Conservation (phyloP, 2,797 vertebrate genomes). For the Mallotus villosus region DNA sequence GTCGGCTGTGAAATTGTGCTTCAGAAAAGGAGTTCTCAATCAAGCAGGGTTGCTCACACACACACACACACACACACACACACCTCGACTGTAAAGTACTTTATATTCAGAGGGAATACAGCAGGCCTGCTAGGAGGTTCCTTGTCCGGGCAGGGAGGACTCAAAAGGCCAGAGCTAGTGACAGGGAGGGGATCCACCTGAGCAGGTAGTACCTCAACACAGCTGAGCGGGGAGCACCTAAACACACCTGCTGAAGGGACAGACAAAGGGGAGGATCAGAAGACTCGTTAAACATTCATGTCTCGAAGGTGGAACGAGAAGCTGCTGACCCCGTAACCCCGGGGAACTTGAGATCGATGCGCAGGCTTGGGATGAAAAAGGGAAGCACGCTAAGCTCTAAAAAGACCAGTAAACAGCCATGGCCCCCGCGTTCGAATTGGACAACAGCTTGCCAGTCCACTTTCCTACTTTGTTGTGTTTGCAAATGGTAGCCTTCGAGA, state of each 20-base stretch:
- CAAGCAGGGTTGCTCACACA: too few relatives aligned
- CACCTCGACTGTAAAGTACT: too few relatives aligned
- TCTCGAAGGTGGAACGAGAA: background rate
- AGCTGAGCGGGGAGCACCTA: background rate
- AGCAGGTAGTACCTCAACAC: background rate
- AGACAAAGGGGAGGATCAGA: background rate
- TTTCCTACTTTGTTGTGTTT: background rate
- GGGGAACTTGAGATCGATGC: background rate
- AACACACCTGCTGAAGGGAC: background rate
- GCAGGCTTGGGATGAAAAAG: background rate
- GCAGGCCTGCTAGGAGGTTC: too few relatives aligned
- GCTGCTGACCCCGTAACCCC: background rate
- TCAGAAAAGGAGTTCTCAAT: background rate
- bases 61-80: too few relatives aligned
- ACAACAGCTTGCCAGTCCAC: background rate
- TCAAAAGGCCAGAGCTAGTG: background rate
- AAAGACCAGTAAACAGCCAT: background rate
- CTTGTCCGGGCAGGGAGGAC: background rate
- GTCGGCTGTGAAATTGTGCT: slow-evolving; percentile 4
- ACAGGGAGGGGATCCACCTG: background rate
- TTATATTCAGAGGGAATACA: too few relatives aligned
- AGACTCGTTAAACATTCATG: background rate
- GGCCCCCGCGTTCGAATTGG: background rate
- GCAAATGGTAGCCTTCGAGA: background rate
- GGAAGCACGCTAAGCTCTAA: background rate